Conservation (phyloP, 2,797 vertebrate genomes). For the Cyclopterus lumpus region DNA sequence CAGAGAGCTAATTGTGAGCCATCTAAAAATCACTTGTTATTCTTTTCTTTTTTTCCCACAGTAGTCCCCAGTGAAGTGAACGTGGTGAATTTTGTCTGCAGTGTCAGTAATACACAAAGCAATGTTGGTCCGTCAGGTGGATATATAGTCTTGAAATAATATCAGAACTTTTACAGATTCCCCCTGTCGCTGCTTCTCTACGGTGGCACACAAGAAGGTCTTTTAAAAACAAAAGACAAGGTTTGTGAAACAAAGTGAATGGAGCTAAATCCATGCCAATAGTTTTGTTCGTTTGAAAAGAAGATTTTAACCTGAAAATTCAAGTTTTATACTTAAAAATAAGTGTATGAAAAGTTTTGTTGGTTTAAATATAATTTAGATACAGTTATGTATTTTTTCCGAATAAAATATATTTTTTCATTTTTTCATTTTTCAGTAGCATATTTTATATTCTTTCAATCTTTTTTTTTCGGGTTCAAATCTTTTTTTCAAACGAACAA, state of each 20-base stretch:
- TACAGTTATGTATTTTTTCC: no score
- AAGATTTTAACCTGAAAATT: no score
- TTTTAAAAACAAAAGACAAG: not conserved
- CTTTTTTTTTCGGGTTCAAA: no score
- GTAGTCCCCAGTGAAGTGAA: constrained; percentile 10
- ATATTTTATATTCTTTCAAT: no score
- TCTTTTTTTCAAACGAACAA: no score
- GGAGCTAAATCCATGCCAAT: no score
- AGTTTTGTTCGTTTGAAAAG: no score
- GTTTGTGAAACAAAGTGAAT: not conserved
- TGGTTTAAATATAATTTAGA: no score
- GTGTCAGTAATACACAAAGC: constrained; percentile 14
- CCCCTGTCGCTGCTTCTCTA: not conserved
- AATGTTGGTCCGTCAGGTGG: constrained; percentile 10
- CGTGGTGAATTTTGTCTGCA: constrained; percentile 8
- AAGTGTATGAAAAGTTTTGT: no score
- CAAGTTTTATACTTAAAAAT: no score
- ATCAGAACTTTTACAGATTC: constrained; percentile 4
- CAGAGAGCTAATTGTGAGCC: constrained; percentile 45
- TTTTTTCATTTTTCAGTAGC: no score
- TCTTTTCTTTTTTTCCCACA: constrained; percentile 8
- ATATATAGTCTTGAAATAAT: constrained; percentile 16
- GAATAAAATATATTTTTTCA: no score
- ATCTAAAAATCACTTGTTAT: constrained; percentile 44
- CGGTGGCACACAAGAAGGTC: not conserved